A percentile compares a stretch with the other conserved stretches of the same genome.
Evolutionary conservation across 1,140 invertebrate genomes (phyloP).

Genomic region (Polypedilum vanderplanki): DNA sequence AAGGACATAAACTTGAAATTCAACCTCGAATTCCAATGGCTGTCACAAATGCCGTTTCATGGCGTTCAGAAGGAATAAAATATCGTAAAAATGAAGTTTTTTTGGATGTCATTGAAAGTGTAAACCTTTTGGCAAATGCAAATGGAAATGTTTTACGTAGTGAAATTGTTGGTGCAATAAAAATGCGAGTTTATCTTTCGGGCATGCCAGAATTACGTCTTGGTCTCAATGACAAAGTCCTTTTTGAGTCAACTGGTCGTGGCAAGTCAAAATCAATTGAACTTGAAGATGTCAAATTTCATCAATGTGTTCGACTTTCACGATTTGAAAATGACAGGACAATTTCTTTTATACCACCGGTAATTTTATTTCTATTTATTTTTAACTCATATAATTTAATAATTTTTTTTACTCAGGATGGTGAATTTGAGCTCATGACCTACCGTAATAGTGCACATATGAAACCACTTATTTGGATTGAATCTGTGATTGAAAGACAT

Average conservation of each 20-base stretch:
- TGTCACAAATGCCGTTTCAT: slow-evolving; percentile 98
- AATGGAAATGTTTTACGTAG: slow-evolving; percentile 96
- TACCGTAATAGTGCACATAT: slow-evolving; percentile 68
- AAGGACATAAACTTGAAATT: slow-evolving; percentile 96
- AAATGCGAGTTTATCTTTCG: slow-evolving; percentile 97
- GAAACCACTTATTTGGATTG: slow-evolving; percentile 99
- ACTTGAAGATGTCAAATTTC: slow-evolving; percentile 98
- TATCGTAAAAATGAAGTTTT: slow-evolving; percentile 99
- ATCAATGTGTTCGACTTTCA: slow-evolving; percentile 96
- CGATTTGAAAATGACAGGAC: slow-evolving; percentile 98
- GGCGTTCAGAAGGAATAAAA: slow-evolving; percentile 98
- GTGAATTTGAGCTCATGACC: slow-evolving; percentile 99
- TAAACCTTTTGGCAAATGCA: slow-evolving; percentile 94
- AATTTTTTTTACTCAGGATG: no score
- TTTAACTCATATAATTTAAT: no score
- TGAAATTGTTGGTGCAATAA: slow-evolving; percentile 98
- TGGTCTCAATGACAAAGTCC: slow-evolving; percentile 97
- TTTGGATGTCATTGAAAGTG: slow-evolving; percentile 98
- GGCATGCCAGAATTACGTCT: slow-evolving; percentile 99
- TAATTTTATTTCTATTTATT: no score
- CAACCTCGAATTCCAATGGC: slow-evolving; percentile 95
- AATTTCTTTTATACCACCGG: slow-evolving; percentile 97
- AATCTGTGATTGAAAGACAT: slow-evolving; percentile 98
- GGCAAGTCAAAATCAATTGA: slow-evolving; percentile 99
- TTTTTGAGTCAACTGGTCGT: slow-evolving; percentile 95